Conservation (phyloP, 2,888 invertebrate species). For the Lasioglossum marginatum region DNA sequence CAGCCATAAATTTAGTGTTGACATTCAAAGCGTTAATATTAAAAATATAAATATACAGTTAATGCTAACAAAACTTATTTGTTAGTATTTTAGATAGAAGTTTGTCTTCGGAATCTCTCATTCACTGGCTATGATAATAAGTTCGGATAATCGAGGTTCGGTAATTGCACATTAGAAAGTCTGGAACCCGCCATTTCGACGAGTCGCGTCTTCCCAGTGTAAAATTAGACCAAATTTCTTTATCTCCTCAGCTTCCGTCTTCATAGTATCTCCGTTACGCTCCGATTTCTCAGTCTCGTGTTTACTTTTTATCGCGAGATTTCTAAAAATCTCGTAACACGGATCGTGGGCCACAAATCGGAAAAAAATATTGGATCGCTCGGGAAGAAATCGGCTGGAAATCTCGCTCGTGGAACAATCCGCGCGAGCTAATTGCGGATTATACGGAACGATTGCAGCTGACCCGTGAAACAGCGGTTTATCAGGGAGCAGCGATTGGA, state of each 20-base stretch:
- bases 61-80: too few species aligned
- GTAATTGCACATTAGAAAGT: not conserved
- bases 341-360: not conserved
- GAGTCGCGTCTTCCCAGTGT: too few species aligned
- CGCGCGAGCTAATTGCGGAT: conserved; percentile 35
- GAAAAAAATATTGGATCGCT: not conserved
- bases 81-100: too few species aligned
- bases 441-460: conserved; percentile 30
- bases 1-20: too few species aligned
- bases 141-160: too few species aligned
- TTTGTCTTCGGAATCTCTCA: too few species aligned
- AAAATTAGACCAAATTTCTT: not conserved
- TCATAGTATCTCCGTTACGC: not conserved
- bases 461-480: conserved; percentile 41
- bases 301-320: not conserved
- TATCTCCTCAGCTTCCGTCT: not conserved
- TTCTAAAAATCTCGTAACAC: not conserved
- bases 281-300: not conserved
- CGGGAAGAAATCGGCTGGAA: not conserved
- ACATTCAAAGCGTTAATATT: too few species aligned
- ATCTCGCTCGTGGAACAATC: conserved; percentile 4
- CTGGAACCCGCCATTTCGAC: not conserved
- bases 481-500: conserved; percentile 26
- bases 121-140: too few species aligned
- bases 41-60: too few species aligned